A percentile compares a stretch with the other conserved stretches of the same genome.
Evolutionary conservation across 2,797 vertebrate genomes (phyloP).

Genomic region (Onychomys torridus): DNA sequence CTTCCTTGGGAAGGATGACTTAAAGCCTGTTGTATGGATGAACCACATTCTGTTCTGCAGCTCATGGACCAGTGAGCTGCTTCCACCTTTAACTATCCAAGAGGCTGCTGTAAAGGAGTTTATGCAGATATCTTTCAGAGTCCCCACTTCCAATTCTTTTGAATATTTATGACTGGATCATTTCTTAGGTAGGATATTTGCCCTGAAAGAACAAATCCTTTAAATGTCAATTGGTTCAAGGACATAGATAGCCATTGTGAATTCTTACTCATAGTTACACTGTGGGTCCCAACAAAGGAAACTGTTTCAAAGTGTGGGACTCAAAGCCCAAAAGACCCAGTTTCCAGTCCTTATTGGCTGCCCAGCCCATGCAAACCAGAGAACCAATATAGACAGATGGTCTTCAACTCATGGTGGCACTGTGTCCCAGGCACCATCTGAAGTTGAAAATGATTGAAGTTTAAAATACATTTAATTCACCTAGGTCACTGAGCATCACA

Average conservation of each 20-base stretch:
- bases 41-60: neutral
- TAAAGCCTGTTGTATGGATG: accelerated
- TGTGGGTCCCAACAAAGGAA: neutral
- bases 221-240: neutral
- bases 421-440: neutral
- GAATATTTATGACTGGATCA: neutral
- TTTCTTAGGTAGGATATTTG: neutral
- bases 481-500: neutral
- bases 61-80: too few relatives aligned
- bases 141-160: neutral
- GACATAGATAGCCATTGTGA: neutral
- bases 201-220: neutral
- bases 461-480: neutral
- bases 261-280: neutral
- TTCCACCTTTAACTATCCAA: neutral
- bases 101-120: neutral
- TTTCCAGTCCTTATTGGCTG: neutral
- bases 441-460: neutral
- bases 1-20: neutral
- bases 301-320: neutral
- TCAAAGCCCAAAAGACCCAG: neutral
- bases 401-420: neutral
- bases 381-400: neutral
- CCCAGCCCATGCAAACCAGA: neutral
- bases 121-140: too few relatives aligned